Conservation (phyloP, 2,797 vertebrate genomes). For the Pempheris klunzingeri region DNA sequence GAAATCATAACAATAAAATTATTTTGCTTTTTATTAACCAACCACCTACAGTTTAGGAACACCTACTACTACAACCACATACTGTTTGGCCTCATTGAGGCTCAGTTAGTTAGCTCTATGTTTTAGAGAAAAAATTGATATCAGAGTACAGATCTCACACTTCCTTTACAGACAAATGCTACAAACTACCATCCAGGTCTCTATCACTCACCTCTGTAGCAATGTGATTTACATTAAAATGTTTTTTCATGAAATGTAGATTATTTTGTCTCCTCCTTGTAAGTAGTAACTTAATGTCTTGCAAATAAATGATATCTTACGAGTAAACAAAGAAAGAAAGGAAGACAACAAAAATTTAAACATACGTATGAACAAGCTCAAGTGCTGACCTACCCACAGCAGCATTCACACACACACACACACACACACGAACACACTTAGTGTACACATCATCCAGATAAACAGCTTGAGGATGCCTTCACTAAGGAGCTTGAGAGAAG, state of each 20-base stretch:
- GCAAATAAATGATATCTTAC: not conserved
- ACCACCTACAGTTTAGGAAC: not conserved
- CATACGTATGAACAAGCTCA: constrained; percentile 25
- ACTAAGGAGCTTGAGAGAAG: constrained; percentile 82
- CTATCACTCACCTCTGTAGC: not conserved
- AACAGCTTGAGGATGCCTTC: constrained; percentile 74
- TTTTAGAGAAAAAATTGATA: not conserved
- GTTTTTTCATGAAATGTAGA: not conserved
- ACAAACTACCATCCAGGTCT: not conserved
- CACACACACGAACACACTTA: constrained; percentile 63
- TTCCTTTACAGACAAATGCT: not conserved
- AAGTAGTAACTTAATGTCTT: not conserved
- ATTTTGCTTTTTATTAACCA: not conserved
- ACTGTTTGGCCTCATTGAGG: not conserved
- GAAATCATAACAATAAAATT: not conserved
- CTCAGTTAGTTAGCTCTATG: not conserved
- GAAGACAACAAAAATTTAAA: constrained; percentile 20
- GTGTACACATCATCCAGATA: constrained; percentile 78
- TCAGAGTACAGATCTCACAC: not conserved
- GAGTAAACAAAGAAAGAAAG: constrained; percentile 25
- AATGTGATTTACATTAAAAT: not conserved
- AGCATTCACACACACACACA: constrained; percentile 53
- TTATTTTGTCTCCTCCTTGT: not conserved
- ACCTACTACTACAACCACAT: too few relatives aligned
- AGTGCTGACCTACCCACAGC: constrained; percentile 39